Base-by-base conservation (phyloP, 53 echinoderm and acorn worm genomes). In the Stichopus horrens region DNA sequence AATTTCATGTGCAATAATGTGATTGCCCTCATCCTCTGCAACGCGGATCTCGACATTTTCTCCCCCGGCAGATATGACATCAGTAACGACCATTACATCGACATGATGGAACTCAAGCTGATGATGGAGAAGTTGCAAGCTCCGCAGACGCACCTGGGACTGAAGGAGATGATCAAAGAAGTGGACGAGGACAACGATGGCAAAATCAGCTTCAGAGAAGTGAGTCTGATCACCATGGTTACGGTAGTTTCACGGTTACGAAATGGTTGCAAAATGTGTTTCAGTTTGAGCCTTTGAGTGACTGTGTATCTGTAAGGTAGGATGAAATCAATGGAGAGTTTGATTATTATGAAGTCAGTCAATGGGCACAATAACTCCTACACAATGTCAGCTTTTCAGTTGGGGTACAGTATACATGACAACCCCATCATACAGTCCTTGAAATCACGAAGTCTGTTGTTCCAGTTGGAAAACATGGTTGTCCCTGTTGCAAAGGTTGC, bases 71-170 rank as follows among this genome's bases (percentile, higher is more conserved):
- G 98, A 52, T 98, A 98, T 55, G 98, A 98, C 23, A 76, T 89
- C 4, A 94, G 89, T 21, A 68, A 76, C 51, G 93, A 95, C 73
- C 76, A 93, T 55, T 96, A 87, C 88, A 98, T 98, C 9, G 94
- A 98, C 77, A 58, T 95, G 53, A 89, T 90, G 91, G 98, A 98
- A 19, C 58, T 98, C 53, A 98, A 98, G 87, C 21, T 88, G 11
- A 98, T 98, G 98, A 98, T 98, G 98, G 98, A 98, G 75, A 92
- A 92, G 23, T 88, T 98, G 2, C 94, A 76, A 71, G 95, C 98
- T 52, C 98, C 98, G 9, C 98, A 98, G 79, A 98, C 98, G 18
- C 98, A 98, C 81, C 68, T 93, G 23, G 95, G 92, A 13, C 93
- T 98, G 51, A 98, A 98, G 76, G 89, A 88, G 4, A 98, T 98